Evolutionary conservation across 2,888 invertebrate species (phyloP), one percentile per base, ranked within the genome.

Genomic region (Odontomyia ornata): DNA sequence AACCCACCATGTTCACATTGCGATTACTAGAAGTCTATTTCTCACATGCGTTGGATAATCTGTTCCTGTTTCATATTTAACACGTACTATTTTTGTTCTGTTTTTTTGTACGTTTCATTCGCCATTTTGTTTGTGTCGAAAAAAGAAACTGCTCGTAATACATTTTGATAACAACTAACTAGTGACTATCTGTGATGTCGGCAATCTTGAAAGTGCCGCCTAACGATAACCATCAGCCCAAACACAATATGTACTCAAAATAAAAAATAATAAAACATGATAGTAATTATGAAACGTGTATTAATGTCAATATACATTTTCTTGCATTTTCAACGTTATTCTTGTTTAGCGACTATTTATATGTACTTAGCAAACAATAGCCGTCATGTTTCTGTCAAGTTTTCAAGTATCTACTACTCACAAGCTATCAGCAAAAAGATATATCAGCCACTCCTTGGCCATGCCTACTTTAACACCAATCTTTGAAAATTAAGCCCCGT

Each of bases 271-370:
- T 36, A 36, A 23, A 73, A 73, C 73, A 36, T 57, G 18, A 15
- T n/a, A 57, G 73, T 73, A 73, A 72, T 72, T 56, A 73, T 73
- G 52, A 73, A 73, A 73, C 21, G 60, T 57, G 73, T 73, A 56
- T 28, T 13, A 21, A 13, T 18, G 18, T 36, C 23, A 56, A 23
- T 73, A 69, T 23, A 60, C 25, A 60, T 60, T 60, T 60, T 25
- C 52, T 25, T 60, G 5, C 60, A 23, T 25, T 60, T 60, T 25
- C 36, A 36, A 25, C 60, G 25, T 25, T 60, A 18, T 52, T 60
- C 60, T 60, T 60, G 60, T 60, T 60, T 2, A 7, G 15, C 15
- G 15, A n/a, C n/a, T 60, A 11, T 21, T 60, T 60, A 4, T 27
- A 47, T 69, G 15, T 69, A 23, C 69, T 21, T 3, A 25, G 47